Conservation (phyloP, 2,797 vertebrate genomes). For the Pelodytes ibericus region DNA sequence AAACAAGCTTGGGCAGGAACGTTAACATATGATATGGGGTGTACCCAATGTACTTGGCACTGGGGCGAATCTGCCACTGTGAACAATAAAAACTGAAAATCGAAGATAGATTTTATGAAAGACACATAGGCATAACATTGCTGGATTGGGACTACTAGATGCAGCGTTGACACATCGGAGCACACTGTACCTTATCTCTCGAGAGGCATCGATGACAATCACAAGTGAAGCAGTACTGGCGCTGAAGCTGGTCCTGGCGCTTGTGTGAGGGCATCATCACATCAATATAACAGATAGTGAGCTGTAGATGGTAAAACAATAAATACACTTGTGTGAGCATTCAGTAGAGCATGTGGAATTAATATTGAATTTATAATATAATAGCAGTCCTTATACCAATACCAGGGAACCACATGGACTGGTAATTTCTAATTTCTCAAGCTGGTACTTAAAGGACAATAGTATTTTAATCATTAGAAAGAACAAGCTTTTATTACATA, state of each 20-base stretch:
- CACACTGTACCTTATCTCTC: slow-evolving; percentile 73
- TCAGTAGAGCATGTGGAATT: too few species aligned
- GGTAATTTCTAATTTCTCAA: too few species aligned
- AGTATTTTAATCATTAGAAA: too few species aligned
- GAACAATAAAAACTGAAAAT: not conserved
- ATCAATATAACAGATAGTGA: slow-evolving; percentile 85
- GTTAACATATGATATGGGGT: not conserved
- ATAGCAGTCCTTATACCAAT: too few species aligned
- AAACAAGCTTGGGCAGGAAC: not conserved
- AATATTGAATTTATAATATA: too few species aligned
- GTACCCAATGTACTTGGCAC: too few species aligned
- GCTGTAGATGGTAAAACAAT: slow-evolving; percentile 63
- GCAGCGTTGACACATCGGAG: not conserved
- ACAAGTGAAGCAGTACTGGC: slow-evolving; percentile 82
- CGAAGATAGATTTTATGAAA: not conserved
- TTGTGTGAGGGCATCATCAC: slow-evolving; percentile 73
- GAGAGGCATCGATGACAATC: slow-evolving; percentile 75
- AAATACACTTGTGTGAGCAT: not conserved
- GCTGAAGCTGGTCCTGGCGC: slow-evolving; percentile 73
- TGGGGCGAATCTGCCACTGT: too few species aligned
- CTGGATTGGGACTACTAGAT: not conserved
- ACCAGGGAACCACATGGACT: too few species aligned
- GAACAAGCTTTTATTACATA: too few species aligned
- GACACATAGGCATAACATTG: not conserved
- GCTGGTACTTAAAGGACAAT: too few species aligned